Conservation (phyloP, 2,797 vertebrate genomes). For the Protonibea diacanthus region DNA sequence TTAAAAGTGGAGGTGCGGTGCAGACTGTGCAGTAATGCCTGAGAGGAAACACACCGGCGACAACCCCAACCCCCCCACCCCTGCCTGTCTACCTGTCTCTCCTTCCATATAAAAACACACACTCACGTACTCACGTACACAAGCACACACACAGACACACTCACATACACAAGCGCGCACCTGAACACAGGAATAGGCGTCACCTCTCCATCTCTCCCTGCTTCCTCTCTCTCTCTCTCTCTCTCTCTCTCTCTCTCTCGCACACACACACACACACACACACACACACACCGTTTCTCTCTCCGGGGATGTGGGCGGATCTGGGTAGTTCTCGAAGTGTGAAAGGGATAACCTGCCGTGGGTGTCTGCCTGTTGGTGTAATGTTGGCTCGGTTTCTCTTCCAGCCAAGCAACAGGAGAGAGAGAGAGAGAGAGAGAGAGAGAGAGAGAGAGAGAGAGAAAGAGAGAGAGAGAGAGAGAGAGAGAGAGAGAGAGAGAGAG, state of each 20-base stretch:
- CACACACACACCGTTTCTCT: constrained; percentile 9
- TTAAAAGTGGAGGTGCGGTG: constrained; percentile 54
- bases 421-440: background rate
- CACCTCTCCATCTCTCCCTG: background rate
- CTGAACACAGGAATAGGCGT: constrained; percentile 61
- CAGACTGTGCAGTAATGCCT: constrained; percentile 48
- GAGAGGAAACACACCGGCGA: constrained; percentile 35
- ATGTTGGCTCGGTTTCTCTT: constrained; percentile 50
- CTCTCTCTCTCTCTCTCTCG: background rate
- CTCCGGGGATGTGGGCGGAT: constrained; percentile 67
- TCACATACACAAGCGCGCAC: constrained; percentile 2
- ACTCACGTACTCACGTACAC: background rate
- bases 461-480: background rate
- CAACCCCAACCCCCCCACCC: background rate
- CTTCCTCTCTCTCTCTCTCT: background rate
- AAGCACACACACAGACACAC: constrained; percentile 9
- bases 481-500: background rate
- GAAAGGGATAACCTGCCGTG: constrained; percentile 79
- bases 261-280: background rate
- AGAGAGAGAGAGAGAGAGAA: constrained; percentile 15
- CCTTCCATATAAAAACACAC: background rate
- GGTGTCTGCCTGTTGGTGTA: constrained; percentile 67
- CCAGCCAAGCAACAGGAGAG: constrained; percentile 17
- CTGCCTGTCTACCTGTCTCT: background rate
- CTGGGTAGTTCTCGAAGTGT: constrained; percentile 72